Base-by-base conservation (phyloP, 2,888 invertebrate species). In the Ochlodes sylvanus region DNA sequence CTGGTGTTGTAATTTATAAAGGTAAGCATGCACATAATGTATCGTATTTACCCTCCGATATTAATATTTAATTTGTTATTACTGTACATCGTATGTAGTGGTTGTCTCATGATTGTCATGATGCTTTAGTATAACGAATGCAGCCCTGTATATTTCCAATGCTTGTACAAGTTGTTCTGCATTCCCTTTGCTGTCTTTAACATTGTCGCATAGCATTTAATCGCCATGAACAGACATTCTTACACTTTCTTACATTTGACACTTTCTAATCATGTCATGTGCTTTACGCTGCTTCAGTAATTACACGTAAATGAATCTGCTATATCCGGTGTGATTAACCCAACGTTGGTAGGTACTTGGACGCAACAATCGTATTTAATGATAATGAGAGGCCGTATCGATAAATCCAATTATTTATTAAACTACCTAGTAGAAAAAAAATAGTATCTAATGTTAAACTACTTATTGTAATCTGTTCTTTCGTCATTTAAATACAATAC, bases 11-110 rank as follows among this genome's bases (percentile, higher is more conserved):
- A 88, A 90, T 89, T 90, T 89, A 86, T 87, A 87, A 91, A 93
- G 93, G 93, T 93, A 93, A 93, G 93, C 93, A 91, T 92, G 91
- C 90, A 92, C 88, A 88, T 82, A 85, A 88, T 88, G 89, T 90
- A 88, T 83, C 79, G 82, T 84, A 78, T 75, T 78, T 78, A 79
- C 76, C 75, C 75, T 79, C 74, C 73, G 68, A 74, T 70, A 67
- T 74, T 72, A 69, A 63, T 70, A 21, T 63, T 73, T 69, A 19
- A 64, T 73, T 78, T 80, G 70, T 54, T 61, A 21, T 62, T 60
- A 42, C n/a, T n/a, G 32, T 61, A 32, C 7, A 54, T 61, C 62
- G 56, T 73, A 68, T 72, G 70, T 79, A 79, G 79, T 77, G 74
- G 71, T 71, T 72, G 63, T 67, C 73, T 76, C 75, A 75, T 79